Base-by-base conservation (phyloP, 2,113 vertebrate species). In the Hippoglossus stenolepis region DNA sequence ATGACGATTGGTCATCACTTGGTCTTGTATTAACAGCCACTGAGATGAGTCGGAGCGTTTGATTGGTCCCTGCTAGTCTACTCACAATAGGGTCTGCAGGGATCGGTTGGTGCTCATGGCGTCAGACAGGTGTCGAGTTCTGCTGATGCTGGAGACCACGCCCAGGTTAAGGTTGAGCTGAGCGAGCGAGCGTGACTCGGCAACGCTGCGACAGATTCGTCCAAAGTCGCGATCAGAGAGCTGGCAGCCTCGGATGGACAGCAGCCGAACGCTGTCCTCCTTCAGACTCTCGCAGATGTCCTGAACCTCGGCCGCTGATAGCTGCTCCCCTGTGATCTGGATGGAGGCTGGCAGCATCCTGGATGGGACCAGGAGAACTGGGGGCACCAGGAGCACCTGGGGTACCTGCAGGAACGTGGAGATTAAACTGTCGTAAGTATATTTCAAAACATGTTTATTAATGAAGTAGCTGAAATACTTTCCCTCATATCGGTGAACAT, bases 141-240 rank as follows among this genome's bases (percentile, higher is more conserved):
- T 95, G 75, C 83, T 87, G 83, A 95, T 92, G 84, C 95, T 95
- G 80, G 96, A 96, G 75, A 98, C 97, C 65, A 98, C 96, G 18
- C 97, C 97, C 83, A 98, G 94, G 90, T 98, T 99, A 57, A 99
- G 97, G 92, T 98, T 98, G 70, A 99, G 96, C 91, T 98, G 97
- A 0, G 96, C 96, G 67, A 99, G 93, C 5, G 96, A 96, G 72
- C 86, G 93, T 0, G 96, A 96, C 85, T 96, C 96, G 0, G 97
- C 95, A 4, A 96, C 96, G 4, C 96, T 94, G 18, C 95, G 94
- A 87, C 97, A 98, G 83, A 98, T 95, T 2, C 96, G 96, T n/a
- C 94, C 95, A 71, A 99, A 99, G 94, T 98, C 97, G 0, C 96
- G 93, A 90, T 99, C 97, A 0, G 96, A 96, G 35, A 99, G 94